Evolutionary conservation across 2,888 invertebrate species (phyloP), one percentile per base, ranked within the genome.

Genomic region (Ectemnius cavifrons): DNA sequence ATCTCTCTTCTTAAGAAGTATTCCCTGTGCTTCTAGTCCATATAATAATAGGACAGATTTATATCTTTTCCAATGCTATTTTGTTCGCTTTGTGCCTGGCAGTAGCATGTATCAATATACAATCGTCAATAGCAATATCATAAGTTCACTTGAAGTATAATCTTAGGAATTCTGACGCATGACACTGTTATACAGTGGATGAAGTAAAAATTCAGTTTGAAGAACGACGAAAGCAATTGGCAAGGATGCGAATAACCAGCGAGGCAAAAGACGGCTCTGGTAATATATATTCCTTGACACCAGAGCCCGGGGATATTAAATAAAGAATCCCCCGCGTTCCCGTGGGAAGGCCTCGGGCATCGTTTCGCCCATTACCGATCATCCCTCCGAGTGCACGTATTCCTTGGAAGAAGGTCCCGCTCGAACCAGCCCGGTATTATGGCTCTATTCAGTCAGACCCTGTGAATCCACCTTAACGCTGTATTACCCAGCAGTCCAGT

Each of bases 231-330:
- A 58, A 78, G 72, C 74, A 61, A 56, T 67, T 47, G 27, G 62
- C 68, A 79, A 81, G 60, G 70, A 57, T 45, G 14, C 74, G 82
- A 73, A 74, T 81, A 81, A 82, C 71, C 73, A 68, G 46, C 45
- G 61, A 57, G 68, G 73, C 73, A 71, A 56, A 71, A 68, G 72
- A 11, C 72, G 68, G 71, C 69, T 78, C 59, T 28, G 73, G 72
- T 73, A 79, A 79, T 84, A 81, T 84, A 77, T 84, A 84, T 82
- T 86, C 82, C 86, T 88, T 84, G 87, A 88, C 88, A 85, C 87
- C 83, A 4, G 37, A 87, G 88, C 88, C 88, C 73, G 83, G 76
- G 88, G 88, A 85, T 88, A 88, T 88, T 88, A 88, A 88, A 88
- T 88, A 88, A 88, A 88, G 87, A 88, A 82, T 85, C 85, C 85